phyloP scores from a whole-genome alignment of 1,140 invertebrate genomes.

The Anoplophora glabripennis region DNA sequence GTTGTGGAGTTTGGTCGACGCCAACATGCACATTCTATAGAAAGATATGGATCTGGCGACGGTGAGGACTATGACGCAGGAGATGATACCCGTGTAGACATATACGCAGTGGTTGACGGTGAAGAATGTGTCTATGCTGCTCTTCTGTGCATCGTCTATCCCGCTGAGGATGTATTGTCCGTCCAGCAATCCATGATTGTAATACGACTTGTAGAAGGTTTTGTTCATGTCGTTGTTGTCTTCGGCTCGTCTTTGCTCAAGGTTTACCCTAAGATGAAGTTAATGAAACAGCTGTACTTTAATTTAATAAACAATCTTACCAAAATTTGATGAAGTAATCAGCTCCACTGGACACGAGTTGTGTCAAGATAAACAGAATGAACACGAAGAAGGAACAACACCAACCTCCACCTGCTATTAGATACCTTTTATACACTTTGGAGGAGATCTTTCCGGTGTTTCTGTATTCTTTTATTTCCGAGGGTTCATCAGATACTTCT shows the following conservation, averaged over 20 bases:
- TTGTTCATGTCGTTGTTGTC: conserved; percentile 20
- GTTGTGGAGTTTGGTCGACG: conserved; percentile 66
- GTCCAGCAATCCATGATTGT: conserved; percentile 18
- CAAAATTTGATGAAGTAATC: conserved; percentile 70
- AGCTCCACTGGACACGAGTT: conserved; percentile 62
- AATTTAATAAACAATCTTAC: conserved; percentile 46
- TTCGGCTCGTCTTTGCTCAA: conserved; percentile 23
- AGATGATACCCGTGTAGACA: conserved; percentile 51
- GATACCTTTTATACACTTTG: conserved; percentile 60
- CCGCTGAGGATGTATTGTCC: conserved; percentile 11
- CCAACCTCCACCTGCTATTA: conserved; percentile 57
- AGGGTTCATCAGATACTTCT: conserved; percentile 25
- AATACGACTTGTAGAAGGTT: conserved; percentile 43
- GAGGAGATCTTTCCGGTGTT: conserved; percentile 55
- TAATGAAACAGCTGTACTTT: background rate
- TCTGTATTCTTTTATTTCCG: conserved; percentile 32
- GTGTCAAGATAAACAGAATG: conserved; percentile 57
- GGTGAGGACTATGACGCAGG: conserved; percentile 54
- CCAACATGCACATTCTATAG: conserved; percentile 71
- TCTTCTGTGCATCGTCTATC: conserved; percentile 2
- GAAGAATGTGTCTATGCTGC: conserved; percentile 30
- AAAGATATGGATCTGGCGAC: conserved; percentile 67
- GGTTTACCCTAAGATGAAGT: conserved; percentile 32
- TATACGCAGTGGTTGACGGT: conserved; percentile 41
- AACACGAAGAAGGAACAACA: conserved; percentile 53